Base-by-base conservation (phyloP, 1,140 invertebrate species). In the Drosophila equinoxialis region DNA sequence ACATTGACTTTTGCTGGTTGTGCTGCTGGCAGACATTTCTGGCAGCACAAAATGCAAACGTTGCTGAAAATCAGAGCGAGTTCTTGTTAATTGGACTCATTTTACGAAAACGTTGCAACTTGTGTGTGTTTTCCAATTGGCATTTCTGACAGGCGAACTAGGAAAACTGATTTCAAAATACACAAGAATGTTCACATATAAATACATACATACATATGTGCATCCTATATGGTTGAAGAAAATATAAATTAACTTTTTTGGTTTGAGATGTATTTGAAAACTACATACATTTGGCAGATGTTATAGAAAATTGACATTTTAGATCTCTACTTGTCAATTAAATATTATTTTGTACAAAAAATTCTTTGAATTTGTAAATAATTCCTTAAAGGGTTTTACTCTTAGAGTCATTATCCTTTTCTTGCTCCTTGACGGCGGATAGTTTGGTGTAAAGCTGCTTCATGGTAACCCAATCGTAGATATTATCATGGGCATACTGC, bases 401-500 rank as follows among this genome's bases (percentile, higher is more conserved):
- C 6, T 59, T 14, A 3, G 11, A n/a, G 0, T 48, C 23, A 13
- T 65, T n/a, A 1, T 58, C 14, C 1, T 48, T 10, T 2, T 5
- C 3, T 0, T 20, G 20, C n/a, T 30, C 6, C 33, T 58, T 2
- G 0, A 1, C 4, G 5, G 2, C 8, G 4, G 45, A 17, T 1
- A 23, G 3, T 11, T 23, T 17, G 4, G 4, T 11, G 5, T 51
- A 5, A 51, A 62, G 10, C 6, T 26, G 5, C 91, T 98, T 98
- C 80, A 99, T 93, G 95, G 98, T 96, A 58, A 97, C 99, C 99
- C 99, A 99, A 93, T 99, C 98, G 93, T 99, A 99, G 71, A 96
- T 97, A 93, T 98, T 99, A 93, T 99, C 98, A 93, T 99, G 98
- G 93, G 98, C 97, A 93, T 99, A 98, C 93, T 98, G 98, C 73